Percentiles rank a stretch among this genome's conserved stretches.
Evolutionary conservation across 1,140 invertebrate species (phyloP).

Genomic region (Drosophila asahinai): DNA sequence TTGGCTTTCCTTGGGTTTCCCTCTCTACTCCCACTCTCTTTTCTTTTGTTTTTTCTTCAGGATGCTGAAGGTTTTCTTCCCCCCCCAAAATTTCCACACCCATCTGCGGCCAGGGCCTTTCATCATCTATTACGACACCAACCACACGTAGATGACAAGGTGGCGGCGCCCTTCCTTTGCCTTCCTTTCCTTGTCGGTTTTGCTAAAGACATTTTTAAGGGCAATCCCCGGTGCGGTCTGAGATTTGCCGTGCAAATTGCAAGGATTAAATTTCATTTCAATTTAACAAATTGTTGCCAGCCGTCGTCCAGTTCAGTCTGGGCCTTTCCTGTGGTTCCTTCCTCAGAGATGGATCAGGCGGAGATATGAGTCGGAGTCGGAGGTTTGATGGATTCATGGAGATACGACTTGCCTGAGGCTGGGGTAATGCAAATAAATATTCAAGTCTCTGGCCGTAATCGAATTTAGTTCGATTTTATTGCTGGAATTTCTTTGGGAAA

Average conservation of each 20-base stretch:
- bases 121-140: constrained; percentile 77
- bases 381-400: constrained; percentile 12
- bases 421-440: constrained; percentile 4
- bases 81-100: neutral
- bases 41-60: constrained; percentile 58
- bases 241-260: constrained; percentile 80
- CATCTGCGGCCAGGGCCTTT: constrained; percentile 61
- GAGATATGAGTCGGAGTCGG: neutral
- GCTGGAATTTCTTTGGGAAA: neutral
- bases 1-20: constrained; percentile 44
- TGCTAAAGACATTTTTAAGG: constrained; percentile 73
- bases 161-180: constrained; percentile 22
- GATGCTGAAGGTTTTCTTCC: neutral
- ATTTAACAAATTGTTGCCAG: constrained; percentile 71
- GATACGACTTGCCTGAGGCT: constrained; percentile 8
- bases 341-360: constrained; percentile 5
- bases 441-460: neutral
- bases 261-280: constrained; percentile 79
- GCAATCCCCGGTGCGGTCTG: constrained; percentile 64
- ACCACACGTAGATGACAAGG: constrained; percentile 47
- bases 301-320: constrained; percentile 3
- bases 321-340: constrained; percentile 3
- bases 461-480: constrained; percentile 11
- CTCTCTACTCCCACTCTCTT: constrained; percentile 3
- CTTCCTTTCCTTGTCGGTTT: constrained; percentile 29